phyloP scores from a whole-genome alignment of 2,888 invertebrate species.

The Acleris laterana region DNA sequence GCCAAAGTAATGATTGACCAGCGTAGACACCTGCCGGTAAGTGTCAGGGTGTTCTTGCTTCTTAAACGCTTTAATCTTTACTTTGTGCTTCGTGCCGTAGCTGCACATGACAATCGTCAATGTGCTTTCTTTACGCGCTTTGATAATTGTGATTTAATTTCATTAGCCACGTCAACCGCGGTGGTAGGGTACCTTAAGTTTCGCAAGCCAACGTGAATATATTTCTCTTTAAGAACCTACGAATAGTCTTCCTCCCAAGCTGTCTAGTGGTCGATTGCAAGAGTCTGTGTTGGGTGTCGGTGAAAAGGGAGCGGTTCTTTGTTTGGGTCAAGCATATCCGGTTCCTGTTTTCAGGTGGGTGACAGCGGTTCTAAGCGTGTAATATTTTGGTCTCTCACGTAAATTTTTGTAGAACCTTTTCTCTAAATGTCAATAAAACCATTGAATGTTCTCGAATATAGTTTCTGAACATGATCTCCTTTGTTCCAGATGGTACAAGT shows the following conservation, averaged over 20 bases:
- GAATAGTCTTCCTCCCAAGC: conserved; percentile 87
- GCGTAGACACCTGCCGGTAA: conserved; percentile 83
- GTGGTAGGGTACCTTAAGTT: conserved; percentile 44
- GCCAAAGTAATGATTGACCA: conserved; percentile 83
- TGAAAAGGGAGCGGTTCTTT: conserved; percentile 82
- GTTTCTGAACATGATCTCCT: conserved; percentile 64
- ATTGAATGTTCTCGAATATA: conserved; percentile 18
- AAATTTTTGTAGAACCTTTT: conserved; percentile 22
- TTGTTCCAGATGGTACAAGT: conserved; percentile 97
- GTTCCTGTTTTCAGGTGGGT: conserved; percentile 90
- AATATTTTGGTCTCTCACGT: conserved; percentile 17
- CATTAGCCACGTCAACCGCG: conserved; percentile 18
- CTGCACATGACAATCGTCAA: conserved; percentile 55
- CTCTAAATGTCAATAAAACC: conserved; percentile 22
- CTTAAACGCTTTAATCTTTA: conserved; percentile 82
- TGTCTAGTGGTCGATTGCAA: conserved; percentile 84
- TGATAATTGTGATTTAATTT: conserved; percentile 32
- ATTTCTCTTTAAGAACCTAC: conserved; percentile 85
- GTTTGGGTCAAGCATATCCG: conserved; percentile 90
- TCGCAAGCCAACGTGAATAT: conserved; percentile 35
- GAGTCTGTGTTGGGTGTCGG: conserved; percentile 67
- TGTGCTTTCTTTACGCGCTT: conserved; percentile 38
- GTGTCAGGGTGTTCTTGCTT: conserved; percentile 83
- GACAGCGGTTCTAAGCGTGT: conserved; percentile 37
- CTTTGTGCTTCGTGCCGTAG: conserved; percentile 79